Percentiles rank a stretch among this genome's conserved stretches.
Conservation (phyloP, 2,888 invertebrate species). For the Heliconius hortense region DNA sequence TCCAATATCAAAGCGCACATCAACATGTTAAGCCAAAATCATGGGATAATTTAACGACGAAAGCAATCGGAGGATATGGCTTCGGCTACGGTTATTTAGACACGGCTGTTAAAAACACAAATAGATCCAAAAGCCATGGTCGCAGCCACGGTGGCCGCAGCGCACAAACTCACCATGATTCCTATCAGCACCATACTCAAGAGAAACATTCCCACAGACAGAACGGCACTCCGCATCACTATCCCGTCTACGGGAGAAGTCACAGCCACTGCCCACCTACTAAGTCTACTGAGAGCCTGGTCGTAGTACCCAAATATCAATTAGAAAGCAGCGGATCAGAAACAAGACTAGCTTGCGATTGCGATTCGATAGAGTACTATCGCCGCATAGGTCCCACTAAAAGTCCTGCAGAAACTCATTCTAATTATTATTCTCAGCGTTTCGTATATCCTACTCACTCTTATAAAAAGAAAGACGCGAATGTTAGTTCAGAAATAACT, state of each 20-base stretch:
- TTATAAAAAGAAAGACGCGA: constrained; percentile 77
- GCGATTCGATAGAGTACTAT: constrained; percentile 77
- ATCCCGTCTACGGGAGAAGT: constrained; percentile 72
- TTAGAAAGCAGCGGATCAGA: constrained; percentile 83
- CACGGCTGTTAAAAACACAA: constrained; percentile 75
- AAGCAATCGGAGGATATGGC: constrained; percentile 92
- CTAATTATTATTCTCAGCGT: constrained; percentile 73
- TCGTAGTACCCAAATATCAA: constrained; percentile 85
- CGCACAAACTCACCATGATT: constrained; percentile 78
- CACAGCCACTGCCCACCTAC: constrained; percentile 84
- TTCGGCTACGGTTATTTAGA: constrained; percentile 93
- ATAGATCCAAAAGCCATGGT: constrained; percentile 73
- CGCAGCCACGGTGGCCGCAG: constrained; percentile 83
- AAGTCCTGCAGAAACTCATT: constrained; percentile 63
- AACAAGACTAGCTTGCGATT: constrained; percentile 87
- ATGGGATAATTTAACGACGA: constrained; percentile 94
- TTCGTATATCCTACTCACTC: constrained; percentile 77
- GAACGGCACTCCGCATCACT: constrained; percentile 70
- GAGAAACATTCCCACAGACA: constrained; percentile 76
- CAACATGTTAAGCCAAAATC: constrained; percentile 89
- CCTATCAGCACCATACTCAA: constrained; percentile 64
- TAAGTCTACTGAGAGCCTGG: constrained; percentile 91
- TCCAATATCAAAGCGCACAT: constrained; percentile 74
- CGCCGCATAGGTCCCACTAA: constrained; percentile 61
- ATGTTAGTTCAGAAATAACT: constrained; percentile 87